These are phyloP conservation scores for Sycophaga agraensis DNA, from an alignment of 1,140 invertebrate species.

Conservation along the genomic window DNA sequence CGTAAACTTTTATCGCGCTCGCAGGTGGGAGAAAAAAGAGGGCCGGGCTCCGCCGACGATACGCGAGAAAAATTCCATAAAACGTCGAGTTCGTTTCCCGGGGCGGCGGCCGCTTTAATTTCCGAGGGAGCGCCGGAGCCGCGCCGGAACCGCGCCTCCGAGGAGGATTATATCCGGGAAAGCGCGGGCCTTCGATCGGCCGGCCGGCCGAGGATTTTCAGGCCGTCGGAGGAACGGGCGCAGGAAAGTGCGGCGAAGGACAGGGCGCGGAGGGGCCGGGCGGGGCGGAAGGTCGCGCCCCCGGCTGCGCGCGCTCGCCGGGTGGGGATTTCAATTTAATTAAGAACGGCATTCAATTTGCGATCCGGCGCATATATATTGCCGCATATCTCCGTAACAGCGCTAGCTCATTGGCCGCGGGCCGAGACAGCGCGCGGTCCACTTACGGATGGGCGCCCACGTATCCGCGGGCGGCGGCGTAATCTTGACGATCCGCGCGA, in stretches of 20 bases:
- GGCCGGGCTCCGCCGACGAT: background rate
- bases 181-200: no score
- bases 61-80: slow-evolving; percentile 16
- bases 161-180: no score
- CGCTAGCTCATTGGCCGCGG: slow-evolving; percentile 15
- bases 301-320: background rate
- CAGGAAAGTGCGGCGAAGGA: no score
- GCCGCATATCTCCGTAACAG: no score
- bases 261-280: no score
- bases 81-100: background rate
- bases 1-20: slow-evolving; percentile 23
- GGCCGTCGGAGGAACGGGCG: no score
- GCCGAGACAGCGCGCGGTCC: background rate
- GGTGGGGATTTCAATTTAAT: slow-evolving; percentile 32
- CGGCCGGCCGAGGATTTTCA: no score
- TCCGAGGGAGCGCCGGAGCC: no score
- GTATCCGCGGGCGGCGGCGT: background rate
- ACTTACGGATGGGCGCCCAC: slow-evolving; percentile 5
- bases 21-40: background rate
- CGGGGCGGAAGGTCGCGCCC: no score
- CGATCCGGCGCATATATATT: slow-evolving; percentile 12
- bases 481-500: background rate
- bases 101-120: no score
- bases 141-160: no score
- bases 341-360: slow-evolving; percentile 35